These are phyloP conservation scores for Cataglyphis albicans DNA, from an alignment of 2,888 invertebrate genomes.

Conservation along the genomic window DNA sequence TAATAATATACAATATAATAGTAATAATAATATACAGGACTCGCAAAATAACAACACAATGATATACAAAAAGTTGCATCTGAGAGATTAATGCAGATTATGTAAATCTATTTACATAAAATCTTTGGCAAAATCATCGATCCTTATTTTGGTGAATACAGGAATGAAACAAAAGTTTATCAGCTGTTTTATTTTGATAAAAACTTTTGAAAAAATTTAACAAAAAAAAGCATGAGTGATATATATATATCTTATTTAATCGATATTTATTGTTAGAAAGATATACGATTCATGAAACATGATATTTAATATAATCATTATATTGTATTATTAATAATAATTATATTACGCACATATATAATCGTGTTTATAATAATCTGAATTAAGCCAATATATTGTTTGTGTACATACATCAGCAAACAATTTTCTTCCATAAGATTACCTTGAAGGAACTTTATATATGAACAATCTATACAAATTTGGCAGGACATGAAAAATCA, in stretches of 20 bases:
- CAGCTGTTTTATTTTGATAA: slow-evolving; percentile 35
- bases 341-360: slow-evolving; percentile 18
- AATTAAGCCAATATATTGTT: slow-evolving; percentile 27
- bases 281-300: slow-evolving; percentile 8
- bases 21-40: slow-evolving; percentile 37
- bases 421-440: slow-evolving; percentile 1
- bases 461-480: background rate
- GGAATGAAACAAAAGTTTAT: slow-evolving; percentile 27
- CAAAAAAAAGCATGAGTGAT: slow-evolving; percentile 15
- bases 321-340: slow-evolving; percentile 31
- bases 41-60: slow-evolving; percentile 24
- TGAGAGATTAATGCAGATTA: slow-evolving; percentile 35
- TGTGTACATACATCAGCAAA: slow-evolving; percentile 24
- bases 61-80: slow-evolving; percentile 45
- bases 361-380: background rate
- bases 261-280: slow-evolving; percentile 8
- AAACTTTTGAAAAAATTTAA: slow-evolving; percentile 15
- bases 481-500: background rate
- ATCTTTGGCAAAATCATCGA: slow-evolving; percentile 81
- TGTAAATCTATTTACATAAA: slow-evolving; percentile 81
- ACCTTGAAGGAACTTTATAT: background rate
- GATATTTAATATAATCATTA: slow-evolving; percentile 22
- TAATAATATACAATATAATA: slow-evolving; percentile 46
- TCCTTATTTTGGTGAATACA: slow-evolving; percentile 74
- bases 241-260: slow-evolving; percentile 12